Conservation (phyloP, 1,140 invertebrate genomes). For the Bradysia coprophila region DNA sequence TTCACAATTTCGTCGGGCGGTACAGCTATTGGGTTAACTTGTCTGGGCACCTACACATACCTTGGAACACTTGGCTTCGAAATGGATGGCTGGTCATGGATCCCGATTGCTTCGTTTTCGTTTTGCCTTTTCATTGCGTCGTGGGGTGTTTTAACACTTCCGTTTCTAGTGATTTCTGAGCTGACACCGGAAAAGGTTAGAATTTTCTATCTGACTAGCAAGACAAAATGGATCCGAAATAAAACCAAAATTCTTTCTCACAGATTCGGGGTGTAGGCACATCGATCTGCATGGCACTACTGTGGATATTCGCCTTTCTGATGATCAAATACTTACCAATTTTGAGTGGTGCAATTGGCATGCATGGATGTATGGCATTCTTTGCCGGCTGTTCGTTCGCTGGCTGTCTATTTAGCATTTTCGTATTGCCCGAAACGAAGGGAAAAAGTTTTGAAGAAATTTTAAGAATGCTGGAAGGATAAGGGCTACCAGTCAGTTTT, state of each 20-base stretch:
- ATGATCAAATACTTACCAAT: conserved; percentile 8
- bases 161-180: conserved; percentile 18
- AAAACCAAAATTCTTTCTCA: conserved; percentile 5
- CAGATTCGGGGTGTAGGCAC: conserved; percentile 11
- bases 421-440: conserved; percentile 37
- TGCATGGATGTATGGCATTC: neutral
- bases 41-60: neutral
- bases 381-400: neutral
- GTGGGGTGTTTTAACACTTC: conserved; percentile 14
- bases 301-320: conserved; percentile 14
- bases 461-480: conserved; percentile 6
- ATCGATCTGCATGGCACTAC: conserved; percentile 8
- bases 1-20: neutral
- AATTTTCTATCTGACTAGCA: too few species aligned
- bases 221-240: neutral
- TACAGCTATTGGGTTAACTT: too few species aligned
- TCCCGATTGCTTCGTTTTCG: conserved; percentile 16
- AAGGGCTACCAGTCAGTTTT: too few species aligned
- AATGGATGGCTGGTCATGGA: too few species aligned
- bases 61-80: too few species aligned
- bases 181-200: conserved; percentile 15
- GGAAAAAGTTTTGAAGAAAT: neutral
- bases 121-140: conserved; percentile 16
- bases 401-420: neutral
- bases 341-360: conserved; percentile 4